Evolutionary conservation across 2,888 invertebrate genomes (phyloP), one percentile per base, ranked within the genome.

Genomic region (Coelinius sp.): DNA sequence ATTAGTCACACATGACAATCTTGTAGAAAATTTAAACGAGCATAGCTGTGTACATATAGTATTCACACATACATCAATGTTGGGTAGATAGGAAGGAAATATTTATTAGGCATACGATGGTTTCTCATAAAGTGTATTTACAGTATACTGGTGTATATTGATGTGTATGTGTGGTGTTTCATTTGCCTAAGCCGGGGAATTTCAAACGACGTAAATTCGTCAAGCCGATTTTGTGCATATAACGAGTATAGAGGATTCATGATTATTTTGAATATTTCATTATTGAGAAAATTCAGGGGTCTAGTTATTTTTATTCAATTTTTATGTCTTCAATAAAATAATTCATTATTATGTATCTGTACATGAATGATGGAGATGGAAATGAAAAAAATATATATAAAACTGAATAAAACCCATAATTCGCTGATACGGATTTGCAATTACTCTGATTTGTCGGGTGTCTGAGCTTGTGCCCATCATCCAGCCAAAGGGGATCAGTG

Each of bases 391-490:
- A 59, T 20, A 10, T 20, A 22, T 8, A 20, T 17, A 6, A 35
- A 20, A 31, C 20, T 59, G 24, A 7, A 17, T 20, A 22, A 59
- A 17, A 35, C 35, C 20, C 14, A 24, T 44, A 41, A 41, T 44
- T 53, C 53, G 53, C 41, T 25, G 38, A 63, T 63, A 63, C 78
- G 71, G 72, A 70, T 72, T 81, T 73, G 83, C 83, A 85, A 86
- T 86, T 85, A 86, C 83, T 79, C 73, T 81, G 84, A 85, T 84
- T 85, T 84, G 83, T 84, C 82, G 82, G 81, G 82, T 80, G 85
- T 81, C 82, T 78, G 84, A 84, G 82, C 82, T 80, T 78, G 76
- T 78, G 76, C 79, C 38, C 25, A 41, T 59, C 59, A 70, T 14
- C 31, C 66, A 62, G 64, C 66, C 70, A 38, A 68, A 75, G 67